Evolutionary conservation across 2,797 vertebrate genomes (phyloP), one percentile per base, ranked within the genome.

Genomic region (Brachymystax lenok): DNA sequence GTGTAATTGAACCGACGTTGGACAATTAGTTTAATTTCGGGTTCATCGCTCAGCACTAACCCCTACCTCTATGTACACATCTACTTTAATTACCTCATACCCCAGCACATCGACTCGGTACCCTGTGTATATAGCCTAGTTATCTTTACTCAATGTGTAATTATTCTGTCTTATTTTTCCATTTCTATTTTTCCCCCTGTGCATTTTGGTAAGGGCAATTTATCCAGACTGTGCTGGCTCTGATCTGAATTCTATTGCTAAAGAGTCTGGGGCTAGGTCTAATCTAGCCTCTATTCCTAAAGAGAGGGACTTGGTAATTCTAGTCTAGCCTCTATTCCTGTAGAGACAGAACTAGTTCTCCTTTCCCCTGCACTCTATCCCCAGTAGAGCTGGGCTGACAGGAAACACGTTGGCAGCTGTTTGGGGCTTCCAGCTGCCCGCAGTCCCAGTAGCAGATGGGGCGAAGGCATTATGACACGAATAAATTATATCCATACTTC

Each of bases 401-500:
- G 92, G 90, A 92, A 94, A 91, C 89, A 90, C 89, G 90, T 87
- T 89, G 92, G 92, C 94, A 94, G 92, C 93, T 93, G 93, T 92
- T 92, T 84, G 82, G 89, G 91, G 87, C 75, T 85, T 92, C 92
- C 94, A 94, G 93, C 92, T 94, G 93, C 91, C 91, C 88, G 90
- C 88, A 90, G 91, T 93, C 93, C 93, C 93, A 93, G 90, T 86
- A 94, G 92, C 94, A 95, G 94, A 95, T 94, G 94, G 94, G 89
- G 90, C 91, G 89, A 88, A 90, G 92, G 91, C 91, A 93, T 93
- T 92, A 93, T 93, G 92, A 93, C 92, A 92, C 92, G 88, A 94
- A 95, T 93, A 94, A 94, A 94, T 95, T 92, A 95, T 93, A 92
- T 93, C 91, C 92, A 91, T 91, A 94, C 92, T 93, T 93, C 90